These are phyloP conservation scores for Teinopalpus imperialis DNA, from an alignment of 2,888 invertebrate genomes.

Conservation along the genomic window DNA sequence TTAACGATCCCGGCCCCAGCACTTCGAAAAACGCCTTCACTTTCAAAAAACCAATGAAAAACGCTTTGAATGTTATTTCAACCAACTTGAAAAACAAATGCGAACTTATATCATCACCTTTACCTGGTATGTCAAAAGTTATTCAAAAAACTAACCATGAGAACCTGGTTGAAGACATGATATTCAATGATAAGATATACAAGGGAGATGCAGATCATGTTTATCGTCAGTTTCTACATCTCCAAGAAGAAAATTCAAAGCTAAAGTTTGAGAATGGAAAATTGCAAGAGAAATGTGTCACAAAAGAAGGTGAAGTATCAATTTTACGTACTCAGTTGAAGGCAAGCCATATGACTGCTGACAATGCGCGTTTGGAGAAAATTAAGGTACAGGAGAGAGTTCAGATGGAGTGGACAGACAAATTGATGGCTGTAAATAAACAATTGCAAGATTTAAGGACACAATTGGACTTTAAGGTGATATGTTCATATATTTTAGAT, in stretches of 20 bases:
- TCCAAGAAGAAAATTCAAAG: conserved; percentile 68
- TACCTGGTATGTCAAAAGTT: conserved; percentile 61
- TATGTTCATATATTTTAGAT: not conserved
- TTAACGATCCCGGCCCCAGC: conserved; percentile 45
- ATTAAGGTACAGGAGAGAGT: conserved; percentile 68
- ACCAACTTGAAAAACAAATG: conserved; percentile 62
- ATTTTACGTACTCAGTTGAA: conserved; percentile 79
- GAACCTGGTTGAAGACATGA: conserved; percentile 50
- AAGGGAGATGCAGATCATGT: conserved; percentile 54
- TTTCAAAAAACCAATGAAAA: conserved; percentile 59
- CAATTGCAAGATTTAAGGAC: conserved; percentile 71
- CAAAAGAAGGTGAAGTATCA: conserved; percentile 81
- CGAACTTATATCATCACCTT: conserved; percentile 61
- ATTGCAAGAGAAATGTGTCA: conserved; percentile 72
- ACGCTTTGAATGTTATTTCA: conserved; percentile 42
- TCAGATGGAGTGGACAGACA: conserved; percentile 76
- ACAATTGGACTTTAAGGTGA: conserved; percentile 82
- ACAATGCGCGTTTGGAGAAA: conserved; percentile 67
- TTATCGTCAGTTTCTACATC: conserved; percentile 56
- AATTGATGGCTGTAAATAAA: conserved; percentile 57
- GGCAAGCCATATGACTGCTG: conserved; percentile 63
- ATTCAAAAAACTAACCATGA: conserved; percentile 37
- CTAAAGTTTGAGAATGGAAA: conserved; percentile 70
- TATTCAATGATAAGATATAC: conserved; percentile 57
- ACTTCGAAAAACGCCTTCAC: conserved; percentile 52